Evolutionary conservation across 2,113 vertebrate species (phyloP).

Genomic region (Bolborhynchus lineola): DNA sequence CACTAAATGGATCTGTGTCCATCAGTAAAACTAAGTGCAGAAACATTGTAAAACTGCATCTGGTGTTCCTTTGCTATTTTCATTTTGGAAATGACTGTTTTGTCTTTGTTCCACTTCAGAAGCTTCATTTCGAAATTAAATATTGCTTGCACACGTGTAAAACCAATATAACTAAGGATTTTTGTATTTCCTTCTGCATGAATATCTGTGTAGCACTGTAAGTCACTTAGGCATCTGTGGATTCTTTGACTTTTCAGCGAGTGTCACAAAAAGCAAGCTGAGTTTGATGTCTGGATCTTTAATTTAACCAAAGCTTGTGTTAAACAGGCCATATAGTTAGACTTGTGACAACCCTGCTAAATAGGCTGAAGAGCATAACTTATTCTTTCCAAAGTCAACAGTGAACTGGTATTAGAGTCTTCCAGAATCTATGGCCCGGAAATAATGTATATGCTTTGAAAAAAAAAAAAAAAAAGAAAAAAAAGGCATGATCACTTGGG

Average conservation of each 20-base stretch:
- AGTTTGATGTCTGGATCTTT: neutral
- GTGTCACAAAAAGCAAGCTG: neutral
- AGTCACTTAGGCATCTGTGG: neutral
- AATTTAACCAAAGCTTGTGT: neutral
- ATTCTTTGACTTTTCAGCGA: neutral
- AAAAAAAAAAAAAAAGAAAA: neutral
- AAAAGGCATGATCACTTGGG: neutral
- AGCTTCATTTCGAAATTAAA: neutral
- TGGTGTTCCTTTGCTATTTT: neutral
- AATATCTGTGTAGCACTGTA: neutral
- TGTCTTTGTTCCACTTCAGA: neutral
- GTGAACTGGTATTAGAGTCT: neutral
- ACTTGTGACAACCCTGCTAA: neutral
- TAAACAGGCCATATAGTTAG: neutral
- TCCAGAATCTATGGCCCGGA: neutral
- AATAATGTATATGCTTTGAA: neutral
- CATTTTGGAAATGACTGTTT: neutral
- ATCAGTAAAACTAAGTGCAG: neutral
- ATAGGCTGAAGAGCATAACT: neutral
- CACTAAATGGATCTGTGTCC: neutral
- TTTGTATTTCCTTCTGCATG: neutral
- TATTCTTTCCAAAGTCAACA: conserved; percentile 39
- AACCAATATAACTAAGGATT: neutral
- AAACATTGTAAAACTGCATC: neutral
- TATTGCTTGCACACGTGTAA: neutral